phyloP scores from a whole-genome alignment of 64 coral and sea anemone genomes.

The Exaiptasia diaphana region DNA sequence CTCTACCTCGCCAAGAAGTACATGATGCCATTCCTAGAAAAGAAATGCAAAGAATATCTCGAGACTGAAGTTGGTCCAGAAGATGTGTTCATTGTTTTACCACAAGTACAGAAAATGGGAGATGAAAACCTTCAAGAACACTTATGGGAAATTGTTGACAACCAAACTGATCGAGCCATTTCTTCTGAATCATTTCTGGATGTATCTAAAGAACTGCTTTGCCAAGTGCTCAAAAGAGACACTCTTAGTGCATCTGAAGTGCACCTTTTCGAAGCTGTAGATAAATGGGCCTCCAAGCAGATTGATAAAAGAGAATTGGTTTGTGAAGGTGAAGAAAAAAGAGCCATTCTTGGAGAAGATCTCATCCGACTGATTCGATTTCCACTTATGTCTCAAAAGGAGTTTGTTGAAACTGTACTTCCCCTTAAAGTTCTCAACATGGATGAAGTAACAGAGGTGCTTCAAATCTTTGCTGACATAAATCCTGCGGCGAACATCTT shows the following conservation, averaged over 20 bases:
- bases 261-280: not conserved
- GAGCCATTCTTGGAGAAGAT: no score
- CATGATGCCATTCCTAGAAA: conserved; percentile 40
- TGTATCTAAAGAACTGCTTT: not conserved
- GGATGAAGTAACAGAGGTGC: no score
- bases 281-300: not conserved
- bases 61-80: not conserved
- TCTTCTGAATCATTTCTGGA: conserved; percentile 5
- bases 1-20: conserved; percentile 51
- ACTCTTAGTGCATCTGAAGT: not conserved
- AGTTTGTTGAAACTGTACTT: no score
- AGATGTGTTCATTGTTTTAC: conserved; percentile 37
- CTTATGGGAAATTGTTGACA: conserved; percentile 41
- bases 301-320: no score
- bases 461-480: no score
- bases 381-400: no score
- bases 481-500: no score
- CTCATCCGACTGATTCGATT: no score
- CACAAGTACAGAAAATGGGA: conserved; percentile 4
- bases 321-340: no score
- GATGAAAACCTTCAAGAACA: conserved; percentile 6
- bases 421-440: no score
- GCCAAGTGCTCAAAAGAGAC: not conserved
- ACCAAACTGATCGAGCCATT: conserved; percentile 1
- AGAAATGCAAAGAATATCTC: conserved; percentile 32